A percentile compares a stretch with the other conserved stretches of the same genome.
These are phyloP conservation scores for Sakesphorus luctuosus DNA, from an alignment of 2,113 vertebrate genomes.

Conservation along the genomic window DNA sequence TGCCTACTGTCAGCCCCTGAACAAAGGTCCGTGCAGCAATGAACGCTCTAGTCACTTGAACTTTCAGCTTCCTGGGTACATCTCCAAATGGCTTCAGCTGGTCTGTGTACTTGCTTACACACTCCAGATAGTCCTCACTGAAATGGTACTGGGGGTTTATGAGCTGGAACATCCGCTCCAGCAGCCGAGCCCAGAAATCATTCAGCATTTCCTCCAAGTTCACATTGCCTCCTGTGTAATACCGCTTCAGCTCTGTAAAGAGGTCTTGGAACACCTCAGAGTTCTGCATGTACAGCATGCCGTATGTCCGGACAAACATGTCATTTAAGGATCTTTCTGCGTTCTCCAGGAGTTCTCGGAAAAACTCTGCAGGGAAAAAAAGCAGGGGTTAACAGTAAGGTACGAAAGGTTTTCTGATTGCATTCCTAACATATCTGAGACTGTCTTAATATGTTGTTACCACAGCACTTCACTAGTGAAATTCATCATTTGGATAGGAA, in stretches of 20 bases:
- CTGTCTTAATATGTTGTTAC: neutral
- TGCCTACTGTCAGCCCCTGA: slow-evolving; percentile 93
- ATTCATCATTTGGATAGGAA: neutral
- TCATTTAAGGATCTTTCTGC: slow-evolving; percentile 92
- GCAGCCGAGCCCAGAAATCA: slow-evolving; percentile 93
- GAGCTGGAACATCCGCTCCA: slow-evolving; percentile 96
- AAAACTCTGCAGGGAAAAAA: slow-evolving; percentile 85
- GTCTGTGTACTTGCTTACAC: slow-evolving; percentile 95
- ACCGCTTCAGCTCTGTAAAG: slow-evolving; percentile 92
- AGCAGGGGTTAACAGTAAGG: neutral
- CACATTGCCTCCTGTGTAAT: slow-evolving; percentile 95
- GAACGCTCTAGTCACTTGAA: slow-evolving; percentile 93
- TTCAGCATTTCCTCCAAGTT: slow-evolving; percentile 97
- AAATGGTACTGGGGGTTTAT: slow-evolving; percentile 96
- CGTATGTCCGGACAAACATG: slow-evolving; percentile 92
- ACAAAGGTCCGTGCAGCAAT: slow-evolving; percentile 94
- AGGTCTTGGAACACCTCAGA: slow-evolving; percentile 96
- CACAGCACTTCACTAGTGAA: neutral
- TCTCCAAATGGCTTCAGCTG: slow-evolving; percentile 97
- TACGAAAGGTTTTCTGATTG: accelerated
- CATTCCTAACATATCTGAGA: neutral
- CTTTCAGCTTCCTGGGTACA: slow-evolving; percentile 92
- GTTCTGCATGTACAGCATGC: slow-evolving; percentile 94
- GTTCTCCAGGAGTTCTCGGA: slow-evolving; percentile 94
- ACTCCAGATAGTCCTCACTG: slow-evolving; percentile 92